Percentiles rank a stretch among this genome's conserved stretches.
Evolutionary conservation across 2,888 invertebrate species (phyloP).

Genomic region (Dione juno): DNA sequence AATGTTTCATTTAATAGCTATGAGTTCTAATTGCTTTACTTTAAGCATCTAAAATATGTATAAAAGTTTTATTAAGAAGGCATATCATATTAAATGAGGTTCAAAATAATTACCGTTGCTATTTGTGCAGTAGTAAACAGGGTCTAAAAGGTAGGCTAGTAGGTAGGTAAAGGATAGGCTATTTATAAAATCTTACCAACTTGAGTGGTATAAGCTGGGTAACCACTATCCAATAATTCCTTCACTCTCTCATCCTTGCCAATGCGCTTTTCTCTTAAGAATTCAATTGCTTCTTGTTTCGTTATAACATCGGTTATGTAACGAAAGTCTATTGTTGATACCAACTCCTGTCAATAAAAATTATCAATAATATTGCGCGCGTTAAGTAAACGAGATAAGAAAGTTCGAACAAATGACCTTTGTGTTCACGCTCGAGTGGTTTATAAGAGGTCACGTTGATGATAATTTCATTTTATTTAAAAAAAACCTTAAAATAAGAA

Average conservation of each 20-base stretch:
- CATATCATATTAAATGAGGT: no score
- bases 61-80: no score
- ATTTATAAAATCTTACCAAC: conserved; percentile 83
- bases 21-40: no score
- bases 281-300: conserved; percentile 89
- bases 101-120: no score
- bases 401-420: conserved; percentile 32
- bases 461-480: conserved; percentile 12
- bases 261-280: conserved; percentile 84
- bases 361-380: conserved; percentile 3
- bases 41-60: no score
- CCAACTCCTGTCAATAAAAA: conserved; percentile 80
- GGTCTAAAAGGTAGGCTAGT: no score
- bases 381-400: conserved; percentile 29
- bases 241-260: conserved; percentile 86
- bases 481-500: conserved; percentile 4
- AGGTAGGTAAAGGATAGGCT: no score
- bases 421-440: conserved; percentile 9
- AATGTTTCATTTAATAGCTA: no score
- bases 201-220: conserved; percentile 94
- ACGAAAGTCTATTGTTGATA: conserved; percentile 94
- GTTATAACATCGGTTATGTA: conserved; percentile 92
- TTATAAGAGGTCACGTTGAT: conserved; percentile 28
- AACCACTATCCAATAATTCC: conserved; percentile 86
- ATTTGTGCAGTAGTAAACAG: no score